These are phyloP conservation scores for Pollenia angustigena DNA, from an alignment of 2,888 invertebrate genomes.

Conservation along the genomic window DNA sequence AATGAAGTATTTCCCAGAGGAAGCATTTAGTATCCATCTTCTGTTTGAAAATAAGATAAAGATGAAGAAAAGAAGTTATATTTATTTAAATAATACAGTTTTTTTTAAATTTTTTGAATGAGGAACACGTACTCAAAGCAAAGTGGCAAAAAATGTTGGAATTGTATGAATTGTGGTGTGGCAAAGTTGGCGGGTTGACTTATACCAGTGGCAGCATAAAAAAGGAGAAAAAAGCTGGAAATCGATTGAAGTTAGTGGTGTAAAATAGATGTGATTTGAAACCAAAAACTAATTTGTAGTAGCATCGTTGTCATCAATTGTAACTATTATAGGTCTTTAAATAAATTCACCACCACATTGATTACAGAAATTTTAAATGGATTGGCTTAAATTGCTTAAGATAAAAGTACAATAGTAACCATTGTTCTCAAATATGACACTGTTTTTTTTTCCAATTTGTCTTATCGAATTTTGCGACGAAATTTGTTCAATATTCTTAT, in stretches of 20 bases:
- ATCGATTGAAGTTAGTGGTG: no score
- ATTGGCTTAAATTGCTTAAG: no score
- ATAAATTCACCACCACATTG: no score
- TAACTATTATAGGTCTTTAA: no score
- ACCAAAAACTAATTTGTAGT: no score
- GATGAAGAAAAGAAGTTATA: constrained; percentile 16
- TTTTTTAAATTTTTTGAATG: constrained; percentile 51
- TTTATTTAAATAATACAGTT: constrained; percentile 69
- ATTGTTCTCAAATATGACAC: background rate
- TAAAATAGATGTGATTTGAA: no score
- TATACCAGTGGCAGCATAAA: background rate
- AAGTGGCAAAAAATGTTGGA: constrained; percentile 71
- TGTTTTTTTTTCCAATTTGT: constrained; percentile 21
- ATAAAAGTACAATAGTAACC: background rate
- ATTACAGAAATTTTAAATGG: no score
- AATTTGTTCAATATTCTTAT: constrained; percentile 9
- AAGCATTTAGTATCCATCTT: constrained; percentile 69
- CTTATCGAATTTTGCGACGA: background rate
- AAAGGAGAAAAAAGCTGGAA: no score
- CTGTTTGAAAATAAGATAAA: constrained; percentile 7
- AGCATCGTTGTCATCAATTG: no score
- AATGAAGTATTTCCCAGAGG: constrained; percentile 72
- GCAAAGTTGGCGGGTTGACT: background rate
- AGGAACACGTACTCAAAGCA: constrained; percentile 68
- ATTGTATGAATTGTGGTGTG: constrained; percentile 56